Conservation (phyloP, 1,140 invertebrate genomes). For the Venturia canescens region DNA sequence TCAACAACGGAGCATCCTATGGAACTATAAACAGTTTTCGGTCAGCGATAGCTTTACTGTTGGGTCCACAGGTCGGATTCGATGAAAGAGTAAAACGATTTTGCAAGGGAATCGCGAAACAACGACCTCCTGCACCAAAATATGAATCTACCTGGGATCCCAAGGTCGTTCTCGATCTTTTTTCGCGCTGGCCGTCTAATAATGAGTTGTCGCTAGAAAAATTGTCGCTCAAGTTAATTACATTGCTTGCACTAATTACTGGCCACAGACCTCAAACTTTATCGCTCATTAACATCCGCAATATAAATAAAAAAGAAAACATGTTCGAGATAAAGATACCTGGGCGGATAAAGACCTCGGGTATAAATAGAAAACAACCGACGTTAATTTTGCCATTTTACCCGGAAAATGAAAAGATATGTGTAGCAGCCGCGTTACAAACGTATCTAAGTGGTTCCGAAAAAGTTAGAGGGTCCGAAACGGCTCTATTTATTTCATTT, state of each 20-base stretch:
- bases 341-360: conserved; percentile 8
- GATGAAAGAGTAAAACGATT: conserved; percentile 25
- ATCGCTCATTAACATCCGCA: conserved; percentile 11
- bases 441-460: background rate
- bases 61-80: conserved; percentile 1
- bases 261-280: conserved; percentile 16
- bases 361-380: background rate
- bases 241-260: conserved; percentile 17
- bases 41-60: conserved; percentile 20
- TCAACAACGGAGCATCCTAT: conserved; percentile 20
- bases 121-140: conserved; percentile 15
- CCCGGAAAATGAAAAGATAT: conserved; percentile 25
- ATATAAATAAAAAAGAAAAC: conserved; percentile 12
- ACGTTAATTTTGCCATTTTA: conserved; percentile 27
- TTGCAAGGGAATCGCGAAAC: conserved; percentile 9
- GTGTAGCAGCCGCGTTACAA: conserved; percentile 12
- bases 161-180: conserved; percentile 9
- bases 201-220: conserved; percentile 3
- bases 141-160: conserved; percentile 25
- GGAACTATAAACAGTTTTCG: conserved; percentile 17
- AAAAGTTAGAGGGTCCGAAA: background rate
- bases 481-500: too few relatives aligned
- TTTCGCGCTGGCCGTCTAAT: conserved; percentile 16
- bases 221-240: conserved; percentile 19
- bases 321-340: conserved; percentile 15